Evolutionary conservation across 1,140 invertebrate species (phyloP), one percentile per base, ranked within the genome.

Genomic region (Sitobion miscanthi): DNA sequence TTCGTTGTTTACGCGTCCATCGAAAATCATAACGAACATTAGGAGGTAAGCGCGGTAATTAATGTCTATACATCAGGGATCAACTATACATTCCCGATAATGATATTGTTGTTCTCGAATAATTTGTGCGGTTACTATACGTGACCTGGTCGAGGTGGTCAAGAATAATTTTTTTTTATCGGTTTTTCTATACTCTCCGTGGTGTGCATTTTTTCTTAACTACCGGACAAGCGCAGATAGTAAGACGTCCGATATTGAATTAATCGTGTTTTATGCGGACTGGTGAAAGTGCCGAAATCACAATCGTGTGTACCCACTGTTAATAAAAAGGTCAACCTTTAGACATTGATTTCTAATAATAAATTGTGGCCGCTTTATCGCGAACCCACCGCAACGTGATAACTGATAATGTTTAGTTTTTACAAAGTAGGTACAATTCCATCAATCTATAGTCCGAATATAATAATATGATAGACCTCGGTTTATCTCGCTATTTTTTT

Each of bases 231-330:
- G 49, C 35, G 87, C 87, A 54, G n/a, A 38, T 52, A 35, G n/a
- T 23, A 88, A 35, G n/a, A 52, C 47, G 49, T 89, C n/a, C 5
- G 11, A 89, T 47, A 21, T 25, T 42, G 23, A 57, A 89, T 57
- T 42, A 54, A 57, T 35, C 8, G 87, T 89, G 38, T 89, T 89
- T 89, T 90, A 69, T 38, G 69, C 62, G 62, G 30, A 91, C 35
- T 47, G 1, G 17, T 54, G 49, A 93, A 93, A 93, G 62, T 30
- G 47, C 91, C 82, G 91, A 93, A 92, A 92, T 85, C 47, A 54
- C 85, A 57, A 92, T 20, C 77, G 35, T 42, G 17, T 77, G 52
- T 54, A 54, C 52, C 20, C 52, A 54, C 30, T 5, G 91, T 86
- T 93, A 45, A 35, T 49, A 21, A 9, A 57, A 62, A 90, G 38